Base-by-base conservation (phyloP, 2,888 invertebrate species). In the Troides helena region DNA sequence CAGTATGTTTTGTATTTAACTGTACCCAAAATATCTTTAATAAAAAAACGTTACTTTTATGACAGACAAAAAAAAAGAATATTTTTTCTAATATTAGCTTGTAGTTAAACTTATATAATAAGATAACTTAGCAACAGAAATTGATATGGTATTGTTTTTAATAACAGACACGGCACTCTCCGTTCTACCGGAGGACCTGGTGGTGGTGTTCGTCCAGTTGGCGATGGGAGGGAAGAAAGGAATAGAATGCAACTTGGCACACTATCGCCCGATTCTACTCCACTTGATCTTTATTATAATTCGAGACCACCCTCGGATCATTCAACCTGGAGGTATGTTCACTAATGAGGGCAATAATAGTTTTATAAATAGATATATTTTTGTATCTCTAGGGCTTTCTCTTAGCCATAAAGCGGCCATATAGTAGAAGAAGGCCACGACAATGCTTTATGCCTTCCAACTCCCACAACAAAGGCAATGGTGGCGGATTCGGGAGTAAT, bases 171-270 rank as follows among this genome's bases (percentile, higher is more conserved):
- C 80, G 88, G 94, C 73, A 89, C 92, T 1, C 82, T 92, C 1
- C 83, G 93, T 56, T 90, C 90, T 14, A 78, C 82, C 39, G 85
- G 84, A 0, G 90, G 87, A 0, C 88, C 88, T 10, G 94, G 81
- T 83, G 94, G 90, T 80, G 94, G 81, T 82, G 94, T 91, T 81
- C 94, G 87, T 92, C 96, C 82, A 89, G 94, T 95, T 65, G 96
- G 96, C 17, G 97, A 97, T 79, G 97, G 97, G 2, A 91, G 97
- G 61, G 97, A 97, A 81, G 97, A 96, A 93, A 94, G 96, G 69
- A 96, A 96, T 72, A 93, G 96, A 65, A 89, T 97, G 68, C 96
- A 96, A 65, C 91, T 97, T 12, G 93, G 96, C 25, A 94, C 95
- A 39, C 91, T 95, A 65, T 95, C 95, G 73, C 95, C 95, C 23